Evolutionary conservation across 1,140 invertebrate genomes (phyloP).

Genomic region (Diprion similis): DNA sequence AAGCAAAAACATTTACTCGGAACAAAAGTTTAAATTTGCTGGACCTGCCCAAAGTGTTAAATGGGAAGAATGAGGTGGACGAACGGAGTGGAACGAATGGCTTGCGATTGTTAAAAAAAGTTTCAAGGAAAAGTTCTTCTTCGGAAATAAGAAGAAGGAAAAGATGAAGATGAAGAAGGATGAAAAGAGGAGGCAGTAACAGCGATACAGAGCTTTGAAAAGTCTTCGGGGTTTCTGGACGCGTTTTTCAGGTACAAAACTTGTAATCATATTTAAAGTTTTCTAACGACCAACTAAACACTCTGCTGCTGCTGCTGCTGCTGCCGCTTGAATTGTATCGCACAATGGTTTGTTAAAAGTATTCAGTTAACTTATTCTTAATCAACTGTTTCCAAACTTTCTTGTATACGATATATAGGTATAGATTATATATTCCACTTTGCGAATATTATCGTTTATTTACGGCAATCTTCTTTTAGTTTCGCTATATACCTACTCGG

Average conservation of each 20-base stretch:
- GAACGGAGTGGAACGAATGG: constrained; percentile 35
- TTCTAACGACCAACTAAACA: background rate
- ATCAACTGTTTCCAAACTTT: background rate
- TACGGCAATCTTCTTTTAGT: too few relatives aligned
- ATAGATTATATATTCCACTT: too few relatives aligned
- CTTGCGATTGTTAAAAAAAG: constrained; percentile 33
- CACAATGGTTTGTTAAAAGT: background rate
- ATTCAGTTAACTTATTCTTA: background rate
- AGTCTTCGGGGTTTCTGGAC: constrained; percentile 15
- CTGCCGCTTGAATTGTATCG: background rate
- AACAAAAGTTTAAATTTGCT: constrained; percentile 33
- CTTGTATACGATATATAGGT: background rate
- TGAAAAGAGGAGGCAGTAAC: constrained; percentile 12
- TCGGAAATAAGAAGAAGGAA: background rate
- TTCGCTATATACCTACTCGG: too few relatives aligned
- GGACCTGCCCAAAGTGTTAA: constrained; percentile 21
- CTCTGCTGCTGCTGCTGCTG: background rate
- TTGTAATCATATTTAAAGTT: constrained; percentile 8
- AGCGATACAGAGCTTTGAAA: constrained; percentile 15
- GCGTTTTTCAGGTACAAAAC: background rate
- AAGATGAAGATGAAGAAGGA: constrained; percentile 18
- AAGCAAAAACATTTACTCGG: constrained; percentile 18
- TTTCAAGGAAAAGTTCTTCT: constrained; percentile 14
- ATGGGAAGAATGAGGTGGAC: background rate
- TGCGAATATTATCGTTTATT: too few relatives aligned